phyloP scores from a whole-genome alignment of 2,113 vertebrate genomes.

The Elephantulus edwardii region DNA sequence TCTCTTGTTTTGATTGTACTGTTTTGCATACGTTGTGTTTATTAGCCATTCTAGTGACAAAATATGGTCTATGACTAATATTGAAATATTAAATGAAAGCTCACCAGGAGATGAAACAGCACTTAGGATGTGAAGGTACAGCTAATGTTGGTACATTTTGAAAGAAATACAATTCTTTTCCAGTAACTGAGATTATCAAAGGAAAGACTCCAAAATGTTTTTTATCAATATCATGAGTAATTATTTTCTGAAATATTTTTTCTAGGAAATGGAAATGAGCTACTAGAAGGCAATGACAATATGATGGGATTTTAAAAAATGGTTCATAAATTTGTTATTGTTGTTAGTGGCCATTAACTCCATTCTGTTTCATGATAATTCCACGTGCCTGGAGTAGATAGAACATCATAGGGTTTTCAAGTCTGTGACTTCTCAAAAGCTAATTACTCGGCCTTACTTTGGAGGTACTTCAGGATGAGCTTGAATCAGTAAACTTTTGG shows the following conservation, averaged over 20 bases:
- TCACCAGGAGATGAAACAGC: conserved; percentile 45
- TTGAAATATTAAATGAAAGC: conserved; percentile 35
- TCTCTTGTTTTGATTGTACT: conserved; percentile 51
- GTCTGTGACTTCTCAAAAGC: neutral
- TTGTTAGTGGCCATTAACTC: no score
- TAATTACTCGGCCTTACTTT: no score
- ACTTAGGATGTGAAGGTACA: neutral
- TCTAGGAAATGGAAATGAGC: neutral
- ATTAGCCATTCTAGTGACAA: conserved; percentile 60
- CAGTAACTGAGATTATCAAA: conserved; percentile 37
- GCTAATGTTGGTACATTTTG: neutral
- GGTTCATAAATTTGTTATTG: neutral
- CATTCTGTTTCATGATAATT: neutral
- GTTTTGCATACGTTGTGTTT: conserved; percentile 62
- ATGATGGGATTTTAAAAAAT: conserved; percentile 16
- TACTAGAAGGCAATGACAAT: neutral
- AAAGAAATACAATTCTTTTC: neutral
- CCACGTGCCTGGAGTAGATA: neutral
- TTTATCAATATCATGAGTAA: neutral
- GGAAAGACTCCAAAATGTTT: neutral
- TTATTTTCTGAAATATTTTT: conserved; percentile 12
- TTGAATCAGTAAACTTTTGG: neutral
- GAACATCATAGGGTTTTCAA: neutral
- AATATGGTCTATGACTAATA: conserved; percentile 31
- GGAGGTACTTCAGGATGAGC: no score